Evolutionary conservation across 1,140 invertebrate genomes (phyloP), one percentile per base, ranked within the genome.

Genomic region (Phocides pigmalion): DNA sequence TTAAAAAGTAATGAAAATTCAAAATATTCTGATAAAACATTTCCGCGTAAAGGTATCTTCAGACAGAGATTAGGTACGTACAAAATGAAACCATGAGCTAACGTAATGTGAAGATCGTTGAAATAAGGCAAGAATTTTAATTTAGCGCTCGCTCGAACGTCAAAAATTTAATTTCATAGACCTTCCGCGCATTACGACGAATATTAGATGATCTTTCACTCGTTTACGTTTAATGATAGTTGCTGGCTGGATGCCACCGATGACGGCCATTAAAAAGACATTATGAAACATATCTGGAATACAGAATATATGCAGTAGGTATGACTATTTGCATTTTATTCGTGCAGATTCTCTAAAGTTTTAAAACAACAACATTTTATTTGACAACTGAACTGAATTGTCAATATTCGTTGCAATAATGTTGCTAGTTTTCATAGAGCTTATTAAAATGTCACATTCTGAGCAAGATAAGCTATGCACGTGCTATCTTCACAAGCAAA

Each of bases 281-380:
- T 50, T 50, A 50, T 50, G 47, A 50, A 28, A 35, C 25, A 32
- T 54, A 54, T 54, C 51, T 41, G 11, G 4, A n/a, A n/a, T n/a
- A 25, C 39, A 5, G 17, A 11, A 19, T n/a, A 20, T 22, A 46
- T 12, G 0, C 12, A 4, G 35, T 14, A 39, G 35, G 12, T 39
- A 4, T 39, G 6, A 22, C 2, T 39, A 39, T 39, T 39, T 39
- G 35, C 12, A 14, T 39, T 14, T 14, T 14, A 39, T 39, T 39
- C 11, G 0, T 14, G n/a, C 4, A 39, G 4, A 39, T 39, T 14
- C 1, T 39, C 3, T 3, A 2, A 14, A 39, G 11, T 14, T 39
- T 39, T 39, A 39, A n/a, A n/a, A n/a, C n/a, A n/a, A n/a, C n/a
- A n/a, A n/a, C n/a, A n/a, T n/a, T 4, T 3, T 14, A 39, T 14